phyloP scores from a whole-genome alignment of 2,113 vertebrate species.

The Strix aluco region DNA sequence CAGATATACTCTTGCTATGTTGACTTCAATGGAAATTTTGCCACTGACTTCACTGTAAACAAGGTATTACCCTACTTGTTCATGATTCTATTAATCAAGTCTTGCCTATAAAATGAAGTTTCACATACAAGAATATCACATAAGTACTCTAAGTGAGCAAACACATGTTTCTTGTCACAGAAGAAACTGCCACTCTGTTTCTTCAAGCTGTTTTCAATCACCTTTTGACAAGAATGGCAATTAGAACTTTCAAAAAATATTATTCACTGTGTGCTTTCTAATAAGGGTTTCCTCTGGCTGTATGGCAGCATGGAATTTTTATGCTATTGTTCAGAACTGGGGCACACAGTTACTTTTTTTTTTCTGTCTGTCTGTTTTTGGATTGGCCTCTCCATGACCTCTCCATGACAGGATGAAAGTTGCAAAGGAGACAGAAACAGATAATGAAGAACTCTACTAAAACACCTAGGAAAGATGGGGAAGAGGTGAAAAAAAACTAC shows the following conservation, averaged over 20 bases:
- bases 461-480: neutral
- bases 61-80: neutral
- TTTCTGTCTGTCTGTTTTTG: neutral
- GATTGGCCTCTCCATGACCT: neutral
- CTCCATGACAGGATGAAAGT: neutral
- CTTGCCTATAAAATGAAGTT: neutral
- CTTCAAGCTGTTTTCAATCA: neutral
- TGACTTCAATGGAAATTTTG: neutral
- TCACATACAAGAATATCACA: neutral
- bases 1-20: neutral
- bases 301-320: neutral
- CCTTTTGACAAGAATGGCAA: neutral
- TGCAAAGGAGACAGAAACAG: neutral
- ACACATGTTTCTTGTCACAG: neutral
- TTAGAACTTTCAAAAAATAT: neutral
- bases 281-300: neutral
- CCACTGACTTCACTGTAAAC: neutral
- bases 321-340: neutral
- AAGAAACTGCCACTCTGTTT: neutral
- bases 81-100: neutral
- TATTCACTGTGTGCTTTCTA: neutral
- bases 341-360: neutral
- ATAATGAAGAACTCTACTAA: neutral
- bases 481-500: neutral
- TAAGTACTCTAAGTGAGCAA: neutral